These are phyloP conservation scores for Myopa testacea DNA, from an alignment of 2,888 invertebrate species.

Conservation along the genomic window DNA sequence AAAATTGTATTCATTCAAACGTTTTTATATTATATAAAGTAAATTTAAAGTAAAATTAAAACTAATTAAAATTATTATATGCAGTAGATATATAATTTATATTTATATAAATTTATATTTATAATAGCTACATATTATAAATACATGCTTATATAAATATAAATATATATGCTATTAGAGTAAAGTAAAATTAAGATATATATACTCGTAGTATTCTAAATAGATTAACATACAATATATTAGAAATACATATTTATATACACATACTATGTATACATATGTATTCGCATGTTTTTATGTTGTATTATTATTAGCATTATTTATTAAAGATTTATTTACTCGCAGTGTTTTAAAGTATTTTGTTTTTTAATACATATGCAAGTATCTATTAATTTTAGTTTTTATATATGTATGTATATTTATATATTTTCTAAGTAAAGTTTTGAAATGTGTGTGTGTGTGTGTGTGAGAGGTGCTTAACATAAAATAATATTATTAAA, in stretches of 20 bases:
- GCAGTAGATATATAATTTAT: neutral
- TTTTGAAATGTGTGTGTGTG: slow-evolving; percentile 8
- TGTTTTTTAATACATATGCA: neutral
- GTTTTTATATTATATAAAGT: neutral
- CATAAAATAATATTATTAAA: neutral
- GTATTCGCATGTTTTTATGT: neutral
- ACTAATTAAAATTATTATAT: slow-evolving; percentile 8
- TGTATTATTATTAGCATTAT: neutral
- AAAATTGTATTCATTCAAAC: slow-evolving; percentile 8
- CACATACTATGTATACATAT: slow-evolving; percentile 7
- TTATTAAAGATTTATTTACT: neutral
- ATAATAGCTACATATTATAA: too few species aligned
- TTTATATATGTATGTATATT: neutral
- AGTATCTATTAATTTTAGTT: neutral
- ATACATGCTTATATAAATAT: too few species aligned
- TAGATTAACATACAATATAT: neutral
- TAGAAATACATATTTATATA: slow-evolving; percentile 16
- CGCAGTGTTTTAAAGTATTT: too few species aligned
- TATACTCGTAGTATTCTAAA: neutral
- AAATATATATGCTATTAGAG: too few species aligned
- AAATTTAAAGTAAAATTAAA: neutral
- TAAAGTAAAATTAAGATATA: neutral
- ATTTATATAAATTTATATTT: neutral
- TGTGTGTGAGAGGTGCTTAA: neutral
- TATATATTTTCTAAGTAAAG: neutral